Conservation (phyloP, 2,113 vertebrate species). For the Polyodon spathula region DNA sequence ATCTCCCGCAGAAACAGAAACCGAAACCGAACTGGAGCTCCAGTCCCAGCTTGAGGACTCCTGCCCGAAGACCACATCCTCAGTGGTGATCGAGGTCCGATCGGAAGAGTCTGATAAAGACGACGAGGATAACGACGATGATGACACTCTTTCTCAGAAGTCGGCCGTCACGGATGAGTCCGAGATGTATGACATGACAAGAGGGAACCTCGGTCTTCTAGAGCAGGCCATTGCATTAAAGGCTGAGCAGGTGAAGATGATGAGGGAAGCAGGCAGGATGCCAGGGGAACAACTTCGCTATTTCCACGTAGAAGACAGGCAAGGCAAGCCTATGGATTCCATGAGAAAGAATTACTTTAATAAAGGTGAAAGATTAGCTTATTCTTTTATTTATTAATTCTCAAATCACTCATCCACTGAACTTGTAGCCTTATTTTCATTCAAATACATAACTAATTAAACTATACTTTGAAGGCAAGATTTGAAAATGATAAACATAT, state of each 20-base stretch:
- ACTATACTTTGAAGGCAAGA: no score
- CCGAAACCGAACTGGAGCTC: constrained; percentile 43
- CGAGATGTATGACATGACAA: constrained; percentile 89
- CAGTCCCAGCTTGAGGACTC: constrained; percentile 52
- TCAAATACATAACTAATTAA: no score
- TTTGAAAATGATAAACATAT: no score
- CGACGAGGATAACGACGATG: constrained; percentile 63
- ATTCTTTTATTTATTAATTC: no score
- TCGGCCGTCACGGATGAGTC: constrained; percentile 77
- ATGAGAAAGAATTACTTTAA: constrained; percentile 80
- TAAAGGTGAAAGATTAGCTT: constrained; percentile 62
- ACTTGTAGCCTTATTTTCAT: no score
- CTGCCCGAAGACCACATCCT: constrained; percentile 55
- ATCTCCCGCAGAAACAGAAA: constrained; percentile 35
- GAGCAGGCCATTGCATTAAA: constrained; percentile 96
- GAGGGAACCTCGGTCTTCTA: constrained; percentile 87
- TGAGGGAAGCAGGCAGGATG: constrained; percentile 60
- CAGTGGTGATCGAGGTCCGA: constrained; percentile 71
- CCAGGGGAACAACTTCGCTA: constrained; percentile 63
- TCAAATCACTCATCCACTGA: no score
- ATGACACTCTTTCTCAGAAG: constrained; percentile 73
- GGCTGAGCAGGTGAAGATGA: constrained; percentile 81
- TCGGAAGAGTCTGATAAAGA: constrained; percentile 75
- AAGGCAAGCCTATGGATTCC: constrained; percentile 69
- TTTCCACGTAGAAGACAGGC: constrained; percentile 72